Evolutionary conservation across 2,113 vertebrate species (phyloP).

Genomic region (Hypocryptadius cinnamomeus): DNA sequence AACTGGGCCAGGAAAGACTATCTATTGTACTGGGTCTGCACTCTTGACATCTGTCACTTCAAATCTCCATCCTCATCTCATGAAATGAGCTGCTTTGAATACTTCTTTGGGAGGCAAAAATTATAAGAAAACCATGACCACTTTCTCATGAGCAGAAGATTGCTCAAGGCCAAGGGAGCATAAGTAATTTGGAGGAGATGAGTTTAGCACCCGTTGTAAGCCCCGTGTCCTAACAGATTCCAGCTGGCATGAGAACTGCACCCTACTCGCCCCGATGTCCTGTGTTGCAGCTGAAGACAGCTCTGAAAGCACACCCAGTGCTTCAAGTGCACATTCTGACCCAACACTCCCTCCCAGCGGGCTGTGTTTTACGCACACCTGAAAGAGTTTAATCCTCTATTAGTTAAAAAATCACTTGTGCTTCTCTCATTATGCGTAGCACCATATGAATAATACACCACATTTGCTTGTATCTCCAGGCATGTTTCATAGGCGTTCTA

Average conservation of each 20-base stretch:
- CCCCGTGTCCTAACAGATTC: rapidly evolving
- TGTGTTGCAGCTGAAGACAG: not conserved
- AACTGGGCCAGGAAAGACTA: not conserved
- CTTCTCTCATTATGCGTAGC: not conserved
- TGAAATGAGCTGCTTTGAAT: not conserved
- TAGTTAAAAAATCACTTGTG: not conserved
- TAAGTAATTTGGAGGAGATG: not conserved
- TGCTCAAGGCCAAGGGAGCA: not conserved
- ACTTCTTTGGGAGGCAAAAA: not conserved
- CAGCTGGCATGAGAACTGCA: not conserved
- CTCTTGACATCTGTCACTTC: not conserved
- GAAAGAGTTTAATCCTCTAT: not conserved
- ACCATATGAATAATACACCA: not conserved
- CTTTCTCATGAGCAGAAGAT: not conserved
- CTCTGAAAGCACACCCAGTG: not conserved
- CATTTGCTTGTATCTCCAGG: not conserved
- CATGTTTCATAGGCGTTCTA: not conserved
- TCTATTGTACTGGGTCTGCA: not conserved
- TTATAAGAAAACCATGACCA: not conserved
- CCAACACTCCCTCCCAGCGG: conserved; percentile 7
- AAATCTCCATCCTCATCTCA: not conserved
- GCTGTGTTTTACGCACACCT: not conserved
- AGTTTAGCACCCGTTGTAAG: not conserved
- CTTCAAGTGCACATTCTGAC: not conserved
- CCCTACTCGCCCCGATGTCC: rapidly evolving